These are phyloP conservation scores for Palythoa grandis DNA, from an alignment of 92 coral and sea anemone genomes.

Conservation along the genomic window DNA sequence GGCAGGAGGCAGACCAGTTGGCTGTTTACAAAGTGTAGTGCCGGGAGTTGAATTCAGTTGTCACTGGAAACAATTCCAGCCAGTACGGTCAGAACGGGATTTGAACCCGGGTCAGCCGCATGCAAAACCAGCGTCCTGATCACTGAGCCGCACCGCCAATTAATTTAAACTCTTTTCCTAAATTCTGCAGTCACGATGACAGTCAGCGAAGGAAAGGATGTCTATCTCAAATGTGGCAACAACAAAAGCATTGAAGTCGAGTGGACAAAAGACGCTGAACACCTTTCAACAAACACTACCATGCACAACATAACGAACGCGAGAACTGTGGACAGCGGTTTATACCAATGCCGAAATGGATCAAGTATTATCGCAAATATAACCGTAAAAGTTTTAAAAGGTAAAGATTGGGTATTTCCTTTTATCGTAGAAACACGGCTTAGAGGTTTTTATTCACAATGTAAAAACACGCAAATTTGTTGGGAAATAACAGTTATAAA, in stretches of 20 bases:
- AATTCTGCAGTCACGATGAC: neutral
- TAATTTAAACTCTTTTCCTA: neutral
- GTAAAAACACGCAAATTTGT: no score
- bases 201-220: neutral
- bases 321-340: slow-evolving; percentile 12
- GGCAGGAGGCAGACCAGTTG: no score
- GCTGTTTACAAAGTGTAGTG: no score
- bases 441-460: no score
- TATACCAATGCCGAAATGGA: slow-evolving; percentile 28
- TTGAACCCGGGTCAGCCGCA: neutral
- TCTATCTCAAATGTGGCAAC: slow-evolving; percentile 4
- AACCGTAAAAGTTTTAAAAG: slow-evolving; percentile 5
- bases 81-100: neutral
- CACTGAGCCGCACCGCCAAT: neutral
- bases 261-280: slow-evolving; percentile 15
- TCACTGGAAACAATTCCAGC: no score
- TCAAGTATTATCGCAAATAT: neutral
- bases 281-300: neutral
- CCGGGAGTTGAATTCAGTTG: no score
- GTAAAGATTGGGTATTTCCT: neutral
- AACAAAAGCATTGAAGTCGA: neutral
- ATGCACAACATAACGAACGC: neutral
- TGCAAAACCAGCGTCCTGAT: neutral
- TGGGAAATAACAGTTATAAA: no score
- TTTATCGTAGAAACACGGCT: no score